Conservation (phyloP, 2,113 vertebrate species). For the Callorhinus ursinus region DNA sequence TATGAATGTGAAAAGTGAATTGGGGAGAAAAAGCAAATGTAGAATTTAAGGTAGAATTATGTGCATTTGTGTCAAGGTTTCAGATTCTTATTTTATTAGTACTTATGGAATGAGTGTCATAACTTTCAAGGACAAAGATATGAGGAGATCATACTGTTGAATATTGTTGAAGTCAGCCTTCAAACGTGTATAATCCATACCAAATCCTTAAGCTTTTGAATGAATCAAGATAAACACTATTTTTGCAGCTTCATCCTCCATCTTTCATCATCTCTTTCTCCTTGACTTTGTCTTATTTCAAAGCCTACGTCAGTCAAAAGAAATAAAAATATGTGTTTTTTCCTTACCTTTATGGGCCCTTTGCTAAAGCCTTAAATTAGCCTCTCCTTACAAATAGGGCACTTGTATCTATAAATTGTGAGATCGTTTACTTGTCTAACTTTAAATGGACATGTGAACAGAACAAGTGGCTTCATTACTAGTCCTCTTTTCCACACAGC, state of each 20-base stretch:
- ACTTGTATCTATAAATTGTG: background rate
- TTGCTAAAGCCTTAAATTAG: background rate
- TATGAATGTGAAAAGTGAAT: background rate
- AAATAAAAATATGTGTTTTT: background rate
- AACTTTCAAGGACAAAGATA: background rate
- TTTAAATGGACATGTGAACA: background rate
- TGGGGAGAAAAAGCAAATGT: background rate
- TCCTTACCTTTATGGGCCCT: background rate
- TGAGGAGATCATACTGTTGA: background rate
- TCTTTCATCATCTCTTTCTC: background rate
- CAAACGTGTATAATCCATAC: background rate
- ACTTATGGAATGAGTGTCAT: background rate
- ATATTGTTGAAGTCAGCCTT: background rate
- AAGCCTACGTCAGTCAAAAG: background rate
- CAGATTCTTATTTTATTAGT: background rate
- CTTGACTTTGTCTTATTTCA: background rate
- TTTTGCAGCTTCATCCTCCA: background rate
- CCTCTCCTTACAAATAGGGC: background rate
- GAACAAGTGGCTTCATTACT: background rate
- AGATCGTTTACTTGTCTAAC: background rate
- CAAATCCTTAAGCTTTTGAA: background rate
- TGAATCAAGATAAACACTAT: background rate
- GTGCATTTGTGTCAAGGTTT: background rate
- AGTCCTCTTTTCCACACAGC: background rate
- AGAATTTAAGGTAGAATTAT: background rate